Evolutionary conservation across 2,113 vertebrate genomes (phyloP), one percentile per base, ranked within the genome.

Genomic region (Synodontis membranacea): DNA sequence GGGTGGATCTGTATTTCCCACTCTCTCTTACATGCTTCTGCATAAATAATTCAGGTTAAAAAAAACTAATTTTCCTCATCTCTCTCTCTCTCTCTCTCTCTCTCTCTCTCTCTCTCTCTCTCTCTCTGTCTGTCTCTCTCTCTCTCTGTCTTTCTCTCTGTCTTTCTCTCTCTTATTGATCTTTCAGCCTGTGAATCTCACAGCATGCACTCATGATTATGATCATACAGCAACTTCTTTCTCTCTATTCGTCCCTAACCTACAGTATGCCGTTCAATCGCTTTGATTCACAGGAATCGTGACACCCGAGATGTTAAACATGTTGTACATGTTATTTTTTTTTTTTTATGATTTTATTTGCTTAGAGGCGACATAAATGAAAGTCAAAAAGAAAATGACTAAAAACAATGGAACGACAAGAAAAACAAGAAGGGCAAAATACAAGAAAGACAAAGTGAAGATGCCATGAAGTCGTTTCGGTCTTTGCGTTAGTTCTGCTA

Each of bases 41-140:
- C 54, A 85, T 78, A 75, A 85, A 83, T 62, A 78, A 85, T 78
- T 62, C 84, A 62, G 54, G 3, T 60, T 23, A 8, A 48, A 84
- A 56, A 44, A 23, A 83, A 12, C 21, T 42, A 1, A 6, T 50
- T 62, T 52, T 46, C 42, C 52, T 44, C 10, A 42, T 74, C 37
- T 39, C 37, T 5, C 4, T 66, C n/a, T 34, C n/a, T 34, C n/a
- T 31, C n/a, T 66, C 62, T 14, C 62, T 34, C 11, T 34, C 62
- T 66, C 62, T 66, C n/a, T 4, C 10, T 34, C 62, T 66, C n/a
- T 34, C n/a, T 34, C 62, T 34, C 62, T 15, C 58, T 62, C 25
- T 62, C 28, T 11, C 58, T n/a, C 58, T n/a, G 9, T 58, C 25
- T 21, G 17, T 5, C 54, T 56, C 54, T 8, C 60, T 64, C 34